Base-by-base conservation (phyloP, 2,888 invertebrate genomes). In the Tetragonisca angustula region DNA sequence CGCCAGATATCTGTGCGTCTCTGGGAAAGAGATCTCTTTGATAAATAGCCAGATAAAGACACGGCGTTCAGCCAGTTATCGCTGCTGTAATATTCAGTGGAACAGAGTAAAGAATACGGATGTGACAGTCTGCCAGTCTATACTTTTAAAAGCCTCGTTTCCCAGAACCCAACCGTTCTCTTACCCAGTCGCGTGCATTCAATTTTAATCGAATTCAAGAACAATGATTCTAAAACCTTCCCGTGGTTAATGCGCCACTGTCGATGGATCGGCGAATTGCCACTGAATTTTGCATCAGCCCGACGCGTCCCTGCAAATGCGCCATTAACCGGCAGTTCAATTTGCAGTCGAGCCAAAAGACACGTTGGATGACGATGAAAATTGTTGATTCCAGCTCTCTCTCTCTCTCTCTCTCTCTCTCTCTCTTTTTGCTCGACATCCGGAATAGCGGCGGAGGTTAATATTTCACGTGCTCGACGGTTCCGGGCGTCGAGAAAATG, bases 401-500 rank as follows among this genome's bases (percentile, higher is more conserved):
- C 69, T 36, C 59, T n/a, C n/a, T 15, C 49, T 21, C 43, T 43
- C 17, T 68, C 17, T 62, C 54, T 72, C 49, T 43, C 54, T 68
- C 68, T 84, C 80, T 87, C 85, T 85, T 83, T 83, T 73, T 76
- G 79, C 81, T 68, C 79, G 88, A 91, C 89, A 92, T 91, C 91
- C 92, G 91, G 90, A 89, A 89, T 88, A 87, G 89, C 87, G 90
- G n/a, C 88, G 88, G 89, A 85, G 92, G 92, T 93, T 93, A 93
- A 93, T 93, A 93, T 93, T 93, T 93, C 92, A 93, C 91, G 91
- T 88, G 91, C 91, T 89, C 90, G 92, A 91, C 89, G 91, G 91
- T 93, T 93, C 93, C 93, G 93, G 93, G 56, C 92, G 91, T 91
- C 89, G 93, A 90, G 92, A 93, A 93, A 93, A 93, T 92, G 90